Conservation (phyloP, 2,113 vertebrate genomes). For the Connochaetes taurinus region DNA sequence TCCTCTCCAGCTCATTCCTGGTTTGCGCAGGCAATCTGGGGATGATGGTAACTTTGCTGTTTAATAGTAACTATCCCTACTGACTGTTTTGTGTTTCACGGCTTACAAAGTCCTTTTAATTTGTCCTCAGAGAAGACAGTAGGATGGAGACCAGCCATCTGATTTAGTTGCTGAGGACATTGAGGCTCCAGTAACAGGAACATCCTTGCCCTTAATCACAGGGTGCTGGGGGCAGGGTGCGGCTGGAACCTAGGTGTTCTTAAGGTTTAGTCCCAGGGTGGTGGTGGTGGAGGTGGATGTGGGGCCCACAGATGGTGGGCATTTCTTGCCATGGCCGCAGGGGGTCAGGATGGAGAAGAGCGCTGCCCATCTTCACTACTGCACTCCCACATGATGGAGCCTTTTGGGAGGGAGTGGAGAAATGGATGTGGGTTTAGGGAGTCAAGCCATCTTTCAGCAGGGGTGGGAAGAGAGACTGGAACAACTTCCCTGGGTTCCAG, state of each 20-base stretch:
- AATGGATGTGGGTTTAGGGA: not conserved
- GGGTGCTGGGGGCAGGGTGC: not conserved
- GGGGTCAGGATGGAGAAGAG: not conserved
- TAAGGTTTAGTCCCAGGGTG: too few relatives aligned
- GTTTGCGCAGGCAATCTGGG: not conserved
- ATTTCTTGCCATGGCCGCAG: not conserved
- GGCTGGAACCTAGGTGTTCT: not conserved
- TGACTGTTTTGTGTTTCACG: not conserved
- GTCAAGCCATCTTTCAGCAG: not conserved
- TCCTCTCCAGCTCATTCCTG: not conserved
- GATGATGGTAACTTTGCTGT: not conserved
- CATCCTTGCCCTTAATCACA: not conserved
- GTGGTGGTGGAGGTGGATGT: not conserved
- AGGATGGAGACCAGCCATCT: not conserved
- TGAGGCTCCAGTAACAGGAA: not conserved
- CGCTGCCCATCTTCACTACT: accelerated
- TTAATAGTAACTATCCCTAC: not conserved
- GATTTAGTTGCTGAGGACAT: not conserved
- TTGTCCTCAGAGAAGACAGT: not conserved
- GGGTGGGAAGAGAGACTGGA: not conserved
- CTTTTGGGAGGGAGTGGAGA: not conserved
- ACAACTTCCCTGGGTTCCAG: not conserved
- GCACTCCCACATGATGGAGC: not conserved
- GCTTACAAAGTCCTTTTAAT: not conserved
- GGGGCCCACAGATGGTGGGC: not conserved